Evolutionary conservation across 1,140 invertebrate genomes (phyloP).

Genomic region (Macrocentrus cingulum): DNA sequence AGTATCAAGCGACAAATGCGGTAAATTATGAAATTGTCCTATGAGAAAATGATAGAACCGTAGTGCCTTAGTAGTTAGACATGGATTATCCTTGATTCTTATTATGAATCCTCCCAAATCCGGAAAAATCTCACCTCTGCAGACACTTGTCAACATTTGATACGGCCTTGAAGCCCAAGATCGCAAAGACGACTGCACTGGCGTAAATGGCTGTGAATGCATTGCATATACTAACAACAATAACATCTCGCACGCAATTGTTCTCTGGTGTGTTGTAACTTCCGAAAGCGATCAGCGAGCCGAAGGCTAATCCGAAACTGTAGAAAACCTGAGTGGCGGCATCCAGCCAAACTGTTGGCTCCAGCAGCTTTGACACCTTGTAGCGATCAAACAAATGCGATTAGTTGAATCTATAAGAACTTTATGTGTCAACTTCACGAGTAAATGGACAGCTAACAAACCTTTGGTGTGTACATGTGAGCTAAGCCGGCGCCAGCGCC

Average conservation of each 20-base stretch:
- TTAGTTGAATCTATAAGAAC: not conserved
- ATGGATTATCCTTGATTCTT: not conserved
- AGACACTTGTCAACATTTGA: conserved; percentile 79
- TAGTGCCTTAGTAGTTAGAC: no score
- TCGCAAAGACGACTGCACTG: conserved; percentile 87
- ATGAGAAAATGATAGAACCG: no score
- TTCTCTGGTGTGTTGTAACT: conserved; percentile 89
- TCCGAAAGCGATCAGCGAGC: conserved; percentile 87
- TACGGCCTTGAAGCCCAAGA: conserved; percentile 84
- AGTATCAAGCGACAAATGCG: no score
- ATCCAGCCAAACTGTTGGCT: conserved; percentile 88
- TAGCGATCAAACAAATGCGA: conserved; percentile 16
- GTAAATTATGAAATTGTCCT: no score
- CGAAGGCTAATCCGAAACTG: conserved; percentile 90
- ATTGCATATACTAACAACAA: conserved; percentile 87
- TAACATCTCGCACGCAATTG: conserved; percentile 86
- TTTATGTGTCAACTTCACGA: no score
- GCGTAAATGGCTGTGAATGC: conserved; percentile 92
- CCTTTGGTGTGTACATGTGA: conserved; percentile 92
- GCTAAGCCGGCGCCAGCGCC: conserved; percentile 85
- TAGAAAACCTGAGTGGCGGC: conserved; percentile 96
- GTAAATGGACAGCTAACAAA: conserved; percentile 31
- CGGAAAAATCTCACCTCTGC: conserved; percentile 62
- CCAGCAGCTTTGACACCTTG: conserved; percentile 76
- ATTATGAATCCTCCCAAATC: not conserved